Evolutionary conservation across 2,888 invertebrate genomes (phyloP).

Genomic region (Toxonevra muliebris): DNA sequence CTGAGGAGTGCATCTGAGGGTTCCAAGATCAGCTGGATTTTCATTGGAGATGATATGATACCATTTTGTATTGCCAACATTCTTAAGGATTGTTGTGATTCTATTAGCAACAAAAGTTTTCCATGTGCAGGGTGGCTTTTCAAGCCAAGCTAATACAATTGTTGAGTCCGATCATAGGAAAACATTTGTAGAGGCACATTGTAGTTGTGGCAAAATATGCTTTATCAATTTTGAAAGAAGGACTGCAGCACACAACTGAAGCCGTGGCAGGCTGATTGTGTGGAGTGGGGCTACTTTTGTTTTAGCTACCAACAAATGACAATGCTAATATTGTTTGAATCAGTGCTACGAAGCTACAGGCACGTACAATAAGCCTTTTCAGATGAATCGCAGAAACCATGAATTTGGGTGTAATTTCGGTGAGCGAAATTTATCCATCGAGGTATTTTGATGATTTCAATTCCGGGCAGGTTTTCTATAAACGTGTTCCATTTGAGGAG

Average conservation of each 20-base stretch:
- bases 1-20: constrained; percentile 2
- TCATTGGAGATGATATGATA: background rate
- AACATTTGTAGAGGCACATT: background rate
- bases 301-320: constrained; percentile 12
- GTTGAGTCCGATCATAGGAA: background rate
- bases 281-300: constrained; percentile 13
- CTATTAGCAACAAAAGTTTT: constrained; percentile 2
- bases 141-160: constrained; percentile 2
- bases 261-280: background rate
- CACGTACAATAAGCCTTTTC: constrained; percentile 9
- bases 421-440: background rate
- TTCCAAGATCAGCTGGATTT: background rate
- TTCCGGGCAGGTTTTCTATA: background rate
- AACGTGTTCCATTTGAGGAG: constrained; percentile 10
- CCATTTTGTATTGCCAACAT: background rate
- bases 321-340: background rate
- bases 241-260: constrained; percentile 1
- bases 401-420: background rate
- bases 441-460: background rate
- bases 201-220: background rate
- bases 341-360: background rate
- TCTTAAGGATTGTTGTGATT: background rate
- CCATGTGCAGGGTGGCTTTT: background rate
- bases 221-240: background rate
- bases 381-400: constrained; percentile 15